Percentiles rank a stretch among this genome's conserved stretches.
Conservation (phyloP, 2,888 invertebrate species). For the Drosophila birchii region DNA sequence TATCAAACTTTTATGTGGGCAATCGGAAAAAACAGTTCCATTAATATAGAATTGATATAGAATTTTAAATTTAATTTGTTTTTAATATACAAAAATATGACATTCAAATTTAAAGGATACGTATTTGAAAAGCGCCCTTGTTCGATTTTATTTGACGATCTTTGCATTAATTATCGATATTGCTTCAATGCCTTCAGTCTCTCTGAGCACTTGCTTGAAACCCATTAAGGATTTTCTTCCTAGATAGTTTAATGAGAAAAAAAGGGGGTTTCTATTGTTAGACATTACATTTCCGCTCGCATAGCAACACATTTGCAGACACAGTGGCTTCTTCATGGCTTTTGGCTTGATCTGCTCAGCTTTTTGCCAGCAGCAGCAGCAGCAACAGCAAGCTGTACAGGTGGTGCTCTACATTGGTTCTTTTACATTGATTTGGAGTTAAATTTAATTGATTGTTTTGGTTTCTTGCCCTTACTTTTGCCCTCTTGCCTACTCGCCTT, state of each 20-base stretch:
- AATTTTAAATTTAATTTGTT: too few relatives aligned
- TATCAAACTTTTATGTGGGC: too few relatives aligned
- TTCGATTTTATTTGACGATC: background rate
- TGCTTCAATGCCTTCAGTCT: background rate
- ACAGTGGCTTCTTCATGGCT: conserved; percentile 11
- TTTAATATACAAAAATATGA: too few relatives aligned
- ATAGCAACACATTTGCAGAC: background rate
- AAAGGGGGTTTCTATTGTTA: background rate
- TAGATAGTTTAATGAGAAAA: background rate
- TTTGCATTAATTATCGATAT: background rate
- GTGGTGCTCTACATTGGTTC: conserved; percentile 17
- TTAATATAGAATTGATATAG: too few relatives aligned
- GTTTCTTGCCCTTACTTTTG: conserved; percentile 33
- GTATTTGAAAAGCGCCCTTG: too few relatives aligned
- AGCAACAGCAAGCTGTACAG: conserved; percentile 19
- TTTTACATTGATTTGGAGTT: conserved; percentile 18
- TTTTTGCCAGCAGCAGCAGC: conserved; percentile 21
- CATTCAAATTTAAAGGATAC: too few relatives aligned
- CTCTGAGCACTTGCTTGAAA: background rate
- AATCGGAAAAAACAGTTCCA: too few relatives aligned
- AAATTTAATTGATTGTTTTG: conserved; percentile 31
- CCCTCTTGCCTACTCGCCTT: conserved; percentile 18
- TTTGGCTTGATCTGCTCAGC: conserved; percentile 11
- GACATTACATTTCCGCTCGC: background rate
- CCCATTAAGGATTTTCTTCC: background rate